A percentile compares a stretch with the other conserved stretches of the same genome.
phyloP scores from a whole-genome alignment of 2,113 vertebrate genomes.

The Brachypteracias leptosomus region DNA sequence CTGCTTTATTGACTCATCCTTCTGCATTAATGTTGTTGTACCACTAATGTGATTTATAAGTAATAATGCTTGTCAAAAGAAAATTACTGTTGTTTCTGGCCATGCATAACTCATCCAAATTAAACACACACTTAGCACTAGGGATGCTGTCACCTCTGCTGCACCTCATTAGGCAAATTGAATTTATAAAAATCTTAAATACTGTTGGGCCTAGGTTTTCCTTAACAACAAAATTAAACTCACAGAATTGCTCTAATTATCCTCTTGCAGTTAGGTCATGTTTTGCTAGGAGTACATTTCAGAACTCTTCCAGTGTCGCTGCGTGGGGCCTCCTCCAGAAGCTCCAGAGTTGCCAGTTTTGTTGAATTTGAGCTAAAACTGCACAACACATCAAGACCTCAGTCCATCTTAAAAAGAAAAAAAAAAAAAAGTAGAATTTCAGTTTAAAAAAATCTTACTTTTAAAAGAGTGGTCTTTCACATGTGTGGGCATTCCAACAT shows the following conservation, averaged over 20 bases:
- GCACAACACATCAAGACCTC: background rate
- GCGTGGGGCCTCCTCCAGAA: background rate
- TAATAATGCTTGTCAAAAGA: slow-evolving; percentile 47
- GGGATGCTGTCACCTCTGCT: slow-evolving; percentile 54
- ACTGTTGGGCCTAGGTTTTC: background rate
- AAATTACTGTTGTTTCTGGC: slow-evolving; percentile 64
- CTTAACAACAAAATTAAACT: background rate
- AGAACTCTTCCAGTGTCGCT: background rate
- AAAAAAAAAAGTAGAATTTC: background rate
- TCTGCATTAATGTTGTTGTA: slow-evolving; percentile 6
- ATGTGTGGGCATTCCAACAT: background rate
- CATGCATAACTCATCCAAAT: slow-evolving; percentile 65
- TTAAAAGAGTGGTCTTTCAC: background rate
- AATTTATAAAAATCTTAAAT: slow-evolving; percentile 67
- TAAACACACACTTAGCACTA: slow-evolving; percentile 57
- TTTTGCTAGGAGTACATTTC: background rate
- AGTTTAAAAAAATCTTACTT: background rate
- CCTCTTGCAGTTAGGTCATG: background rate
- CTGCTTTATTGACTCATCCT: background rate
- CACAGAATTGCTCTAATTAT: background rate
- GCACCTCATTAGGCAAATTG: slow-evolving; percentile 47
- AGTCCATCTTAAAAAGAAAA: background rate
- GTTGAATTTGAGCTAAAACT: background rate
- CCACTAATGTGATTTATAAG: slow-evolving; percentile 53
- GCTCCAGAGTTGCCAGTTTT: accelerated